Base-by-base conservation (phyloP, 2,888 invertebrate species). In the Digitonthophagus gazella region DNA sequence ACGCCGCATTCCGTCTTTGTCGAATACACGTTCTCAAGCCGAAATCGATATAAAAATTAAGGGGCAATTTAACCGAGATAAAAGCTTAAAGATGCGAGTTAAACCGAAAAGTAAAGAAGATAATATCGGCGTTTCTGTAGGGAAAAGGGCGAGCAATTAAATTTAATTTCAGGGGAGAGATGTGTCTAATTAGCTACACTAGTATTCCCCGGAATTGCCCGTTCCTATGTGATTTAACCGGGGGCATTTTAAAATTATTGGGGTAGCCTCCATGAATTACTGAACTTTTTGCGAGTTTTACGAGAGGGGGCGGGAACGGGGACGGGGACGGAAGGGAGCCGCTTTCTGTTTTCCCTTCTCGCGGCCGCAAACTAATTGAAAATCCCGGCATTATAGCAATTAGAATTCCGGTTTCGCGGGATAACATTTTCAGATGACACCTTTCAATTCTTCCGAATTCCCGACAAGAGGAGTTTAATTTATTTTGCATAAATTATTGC, bases 161-260 rank as follows among this genome's bases (percentile, higher is more conserved):
- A 72, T 72, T 72, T 69, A 72, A 72, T 72, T 72, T 67, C 61
- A 64, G 67, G 66, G 66, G 67, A 65, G 64, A 64, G 67, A 67
- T 71, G 72, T 68, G 71, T 67, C 71, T 72, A 71, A 72, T 72
- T 72, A 72, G 69, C 69, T 68, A 67, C 69, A 72, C 67, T 66
- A 71, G 28, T 44, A 44, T 72, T 71, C 69, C 55, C 69, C 64
- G 67, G 69, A 70, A 70, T 72, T 72, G 70, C 72, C 70, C 69
- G 64, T 70, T 72, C 68, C 71, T 67, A 44, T 71, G 72, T 72
- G 70, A 72, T 72, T 71, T 72, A 72, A 65, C 70, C 65, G 6
- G 57, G 57, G 58, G 69, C 72, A 69, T 71, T 71, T 72, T 72
- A 69, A 72, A 72, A 69, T 72, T 72, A 72, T 72, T 70, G 70